These are phyloP conservation scores for Diceros bicornis DNA, from an alignment of 2,797 vertebrate species.

Conservation along the genomic window DNA sequence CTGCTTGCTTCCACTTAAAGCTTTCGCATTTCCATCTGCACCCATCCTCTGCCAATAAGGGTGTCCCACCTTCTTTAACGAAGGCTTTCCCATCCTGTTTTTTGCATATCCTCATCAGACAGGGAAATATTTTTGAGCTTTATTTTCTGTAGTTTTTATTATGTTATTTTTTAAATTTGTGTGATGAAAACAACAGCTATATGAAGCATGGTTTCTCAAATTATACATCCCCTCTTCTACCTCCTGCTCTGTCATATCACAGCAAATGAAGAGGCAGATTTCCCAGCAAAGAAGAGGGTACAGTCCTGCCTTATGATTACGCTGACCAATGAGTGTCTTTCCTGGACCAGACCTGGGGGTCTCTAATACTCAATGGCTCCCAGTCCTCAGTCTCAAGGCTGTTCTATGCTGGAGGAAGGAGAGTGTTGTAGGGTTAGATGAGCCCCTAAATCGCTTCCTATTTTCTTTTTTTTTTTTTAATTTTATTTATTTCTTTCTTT, in stretches of 20 bases:
- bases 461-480: too few species aligned
- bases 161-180: constrained; percentile 16
- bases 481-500: too few species aligned
- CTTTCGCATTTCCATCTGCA: not conserved
- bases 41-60: not conserved
- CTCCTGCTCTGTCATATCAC: not conserved
- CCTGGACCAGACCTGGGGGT: not conserved
- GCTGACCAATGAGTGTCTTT: not conserved
- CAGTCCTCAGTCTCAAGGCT: not conserved
- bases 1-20: not conserved
- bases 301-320: rapidly evolving
- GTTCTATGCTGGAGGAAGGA: not conserved
- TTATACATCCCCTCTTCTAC: not conserved
- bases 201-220: not conserved
- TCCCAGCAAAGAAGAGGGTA: not conserved
- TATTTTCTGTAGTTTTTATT: constrained; percentile 24
- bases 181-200: not conserved
- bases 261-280: not conserved
- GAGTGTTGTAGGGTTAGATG: not conserved
- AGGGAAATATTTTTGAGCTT: not conserved
- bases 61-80: not conserved
- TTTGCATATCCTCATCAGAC: not conserved
- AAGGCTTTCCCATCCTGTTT: not conserved
- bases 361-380: not conserved
- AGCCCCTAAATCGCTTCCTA: not conserved